Base-by-base conservation (phyloP, 2,888 invertebrate species). In the Sturmia bella region DNA sequence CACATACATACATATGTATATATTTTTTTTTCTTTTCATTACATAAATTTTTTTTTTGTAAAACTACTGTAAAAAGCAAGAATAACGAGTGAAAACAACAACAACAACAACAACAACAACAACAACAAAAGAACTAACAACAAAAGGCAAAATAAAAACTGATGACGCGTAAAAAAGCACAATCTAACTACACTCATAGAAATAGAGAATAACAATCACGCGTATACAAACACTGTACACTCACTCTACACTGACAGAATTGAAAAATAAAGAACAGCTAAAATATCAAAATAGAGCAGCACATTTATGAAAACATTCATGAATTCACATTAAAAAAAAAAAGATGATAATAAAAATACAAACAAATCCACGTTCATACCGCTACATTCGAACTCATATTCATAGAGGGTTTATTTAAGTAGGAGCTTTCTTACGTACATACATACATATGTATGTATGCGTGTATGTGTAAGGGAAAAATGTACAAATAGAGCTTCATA, bases 101-200 rank as follows among this genome's bases (percentile, higher is more conserved):
- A 75, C 63, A 70, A 75, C 64, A 79, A 73, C 43, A 73, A 57
- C 39, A 7, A 74, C 13, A 57, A 32, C 19, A 64, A 61, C 57
- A 82, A 54, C 9, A 27, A 32, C 15, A 54, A 37, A 39, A 76
- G 80, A 74, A 80, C 32, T 32, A 32, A 32, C 32, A 32, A 32
- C 32, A 78, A 83, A 78, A 83, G 41, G 52, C 27, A 32, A 85
- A 84, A 84, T 85, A 84, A 73, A 77, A 81, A 81, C 81, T 77
- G 77, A 81, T 81, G 81, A 81, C 77, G 81, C 77, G 81, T 77
- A 81, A 80, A 70, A 81, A 76, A 63, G 69, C 54, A 69, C 61
- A 61, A 61, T 41, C 54, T 13, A 68, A n/a, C 54, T 13, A 68
- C 17, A 27, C 27, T 43, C 78, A 73, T 45, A 17, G 32, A 73